These are phyloP conservation scores for Eueremaeus valkanovi DNA, from an alignment of 2,888 invertebrate species.

Conservation along the genomic window DNA sequence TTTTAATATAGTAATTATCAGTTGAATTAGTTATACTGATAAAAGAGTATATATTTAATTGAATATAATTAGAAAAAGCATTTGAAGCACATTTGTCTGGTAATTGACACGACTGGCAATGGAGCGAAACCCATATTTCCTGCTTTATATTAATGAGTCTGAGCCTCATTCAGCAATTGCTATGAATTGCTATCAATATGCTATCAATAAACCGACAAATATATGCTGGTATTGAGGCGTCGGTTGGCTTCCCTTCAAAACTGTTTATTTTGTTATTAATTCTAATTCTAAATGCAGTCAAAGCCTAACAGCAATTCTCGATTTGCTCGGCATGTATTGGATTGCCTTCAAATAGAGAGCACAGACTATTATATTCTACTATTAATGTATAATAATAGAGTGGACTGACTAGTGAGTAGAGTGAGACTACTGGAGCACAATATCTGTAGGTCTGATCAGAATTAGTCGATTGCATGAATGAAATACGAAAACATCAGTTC, in stretches of 20 bases:
- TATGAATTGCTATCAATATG: no score
- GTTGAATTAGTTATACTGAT: background rate
- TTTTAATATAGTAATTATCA: background rate
- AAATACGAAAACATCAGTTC: background rate
- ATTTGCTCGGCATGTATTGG: background rate
- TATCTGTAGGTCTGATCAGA: background rate
- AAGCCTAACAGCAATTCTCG: background rate
- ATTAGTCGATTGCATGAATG: conserved; percentile 1
- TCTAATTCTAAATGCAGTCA: background rate
- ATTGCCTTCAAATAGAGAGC: no score
- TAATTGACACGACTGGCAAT: background rate
- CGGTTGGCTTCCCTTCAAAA: conserved; percentile 11
- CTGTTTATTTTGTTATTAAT: conserved; percentile 5
- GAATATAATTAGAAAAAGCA: background rate
- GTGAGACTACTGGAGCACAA: background rate
- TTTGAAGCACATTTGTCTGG: background rate
- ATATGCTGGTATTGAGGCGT: background rate
- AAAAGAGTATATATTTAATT: no score
- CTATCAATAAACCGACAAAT: background rate
- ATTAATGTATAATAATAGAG: no score
- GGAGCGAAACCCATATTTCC: conserved; percentile 5
- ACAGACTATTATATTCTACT: no score
- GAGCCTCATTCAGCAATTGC: background rate
- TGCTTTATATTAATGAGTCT: background rate
- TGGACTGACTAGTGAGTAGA: no score